A percentile compares a stretch with the other conserved stretches of the same genome.
These are phyloP conservation scores for Tinamus major DNA, from an alignment of 2,797 vertebrate genomes.

Conservation along the genomic window DNA sequence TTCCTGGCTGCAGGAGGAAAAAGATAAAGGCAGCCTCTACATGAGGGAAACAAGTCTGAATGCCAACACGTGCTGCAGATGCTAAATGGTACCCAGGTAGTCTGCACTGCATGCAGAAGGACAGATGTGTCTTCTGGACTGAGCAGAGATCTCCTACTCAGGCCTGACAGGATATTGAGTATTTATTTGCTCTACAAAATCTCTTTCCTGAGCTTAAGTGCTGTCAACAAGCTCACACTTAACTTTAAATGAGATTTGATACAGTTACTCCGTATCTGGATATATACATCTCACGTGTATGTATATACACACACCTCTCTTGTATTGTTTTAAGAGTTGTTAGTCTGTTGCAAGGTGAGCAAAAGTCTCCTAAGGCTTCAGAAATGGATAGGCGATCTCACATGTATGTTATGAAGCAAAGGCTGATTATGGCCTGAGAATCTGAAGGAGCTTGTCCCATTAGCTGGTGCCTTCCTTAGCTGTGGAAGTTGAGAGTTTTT, in stretches of 20 bases:
- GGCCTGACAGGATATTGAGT: neutral
- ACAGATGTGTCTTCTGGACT: neutral
- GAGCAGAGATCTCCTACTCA: neutral
- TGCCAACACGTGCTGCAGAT: neutral
- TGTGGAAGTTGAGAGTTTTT: neutral
- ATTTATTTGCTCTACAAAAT: conserved; percentile 10
- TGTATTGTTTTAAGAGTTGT: neutral
- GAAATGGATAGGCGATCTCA: neutral
- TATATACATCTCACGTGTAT: neutral
- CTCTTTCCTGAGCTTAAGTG: conserved; percentile 28
- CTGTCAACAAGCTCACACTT: conserved; percentile 11
- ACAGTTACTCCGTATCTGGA: neutral
- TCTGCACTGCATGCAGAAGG: neutral
- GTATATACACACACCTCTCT: neutral
- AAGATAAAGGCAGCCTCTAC: neutral
- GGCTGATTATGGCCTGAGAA: neutral
- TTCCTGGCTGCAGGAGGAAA: neutral
- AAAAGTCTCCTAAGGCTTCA: neutral
- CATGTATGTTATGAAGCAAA: neutral
- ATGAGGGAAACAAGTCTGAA: neutral
- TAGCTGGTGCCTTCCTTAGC: neutral
- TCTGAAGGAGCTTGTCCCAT: neutral
- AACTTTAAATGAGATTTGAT: neutral
- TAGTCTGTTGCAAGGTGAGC: neutral
- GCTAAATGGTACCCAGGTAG: neutral